Percentiles rank a stretch among this genome's conserved stretches.
Conservation (phyloP, 2,797 vertebrate species). For the Lepilemur ruficaudatus region DNA sequence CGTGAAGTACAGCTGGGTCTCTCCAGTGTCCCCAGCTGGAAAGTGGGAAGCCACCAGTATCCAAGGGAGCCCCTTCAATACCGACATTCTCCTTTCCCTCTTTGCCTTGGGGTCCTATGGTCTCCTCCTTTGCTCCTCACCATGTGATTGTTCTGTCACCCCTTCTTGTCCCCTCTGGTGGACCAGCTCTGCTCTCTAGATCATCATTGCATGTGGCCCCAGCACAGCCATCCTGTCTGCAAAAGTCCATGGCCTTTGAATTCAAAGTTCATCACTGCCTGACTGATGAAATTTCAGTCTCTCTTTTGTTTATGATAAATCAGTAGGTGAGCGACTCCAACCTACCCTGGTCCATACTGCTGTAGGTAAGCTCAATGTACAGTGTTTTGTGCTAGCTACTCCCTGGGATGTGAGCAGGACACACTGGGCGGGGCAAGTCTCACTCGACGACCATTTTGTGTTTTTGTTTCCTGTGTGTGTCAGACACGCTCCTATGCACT, state of each 20-base stretch:
- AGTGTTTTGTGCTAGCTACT: not conserved
- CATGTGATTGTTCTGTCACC: fast-evolving
- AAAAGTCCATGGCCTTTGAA: not conserved
- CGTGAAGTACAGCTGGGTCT: too few relatives aligned
- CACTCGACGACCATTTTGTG: not conserved
- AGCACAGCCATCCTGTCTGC: not conserved
- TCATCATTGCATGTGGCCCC: not conserved
- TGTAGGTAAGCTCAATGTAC: not conserved
- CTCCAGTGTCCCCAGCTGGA: not conserved
- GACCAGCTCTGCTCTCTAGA: not conserved
- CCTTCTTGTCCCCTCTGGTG: not conserved
- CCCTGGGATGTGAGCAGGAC: not conserved
- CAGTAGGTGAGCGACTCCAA: not conserved
- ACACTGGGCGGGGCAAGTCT: not conserved
- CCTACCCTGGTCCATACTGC: not conserved
- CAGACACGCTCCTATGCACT: not conserved
- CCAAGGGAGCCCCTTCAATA: too few relatives aligned
- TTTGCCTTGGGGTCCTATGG: not conserved
- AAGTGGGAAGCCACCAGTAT: not conserved
- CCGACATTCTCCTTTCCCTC: not conserved
- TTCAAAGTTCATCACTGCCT: not conserved
- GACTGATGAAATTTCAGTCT: not conserved
- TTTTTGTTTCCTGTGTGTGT: not conserved
- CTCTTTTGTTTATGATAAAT: not conserved
- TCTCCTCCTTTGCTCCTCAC: not conserved